phyloP scores from a whole-genome alignment of 2,797 vertebrate genomes.

The Bradypus variegatus region DNA sequence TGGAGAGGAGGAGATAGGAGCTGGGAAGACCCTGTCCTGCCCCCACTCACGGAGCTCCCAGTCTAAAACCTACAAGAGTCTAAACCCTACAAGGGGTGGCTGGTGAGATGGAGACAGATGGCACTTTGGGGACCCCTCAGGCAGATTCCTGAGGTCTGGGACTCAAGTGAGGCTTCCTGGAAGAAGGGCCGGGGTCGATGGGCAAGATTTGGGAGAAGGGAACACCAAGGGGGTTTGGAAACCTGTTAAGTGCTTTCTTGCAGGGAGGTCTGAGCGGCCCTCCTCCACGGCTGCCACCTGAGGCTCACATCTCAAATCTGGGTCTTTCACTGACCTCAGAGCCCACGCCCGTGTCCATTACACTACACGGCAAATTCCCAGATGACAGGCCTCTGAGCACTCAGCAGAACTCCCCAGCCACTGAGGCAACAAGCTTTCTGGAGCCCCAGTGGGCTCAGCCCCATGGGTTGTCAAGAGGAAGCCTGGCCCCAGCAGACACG shows the following conservation, averaged over 20 bases:
- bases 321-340: not conserved
- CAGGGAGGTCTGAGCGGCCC: not conserved
- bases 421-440: not conserved
- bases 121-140: not conserved
- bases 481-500: not conserved
- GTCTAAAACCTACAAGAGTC: not conserved
- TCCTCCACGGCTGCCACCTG: not conserved
- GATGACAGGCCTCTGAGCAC: not conserved
- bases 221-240: accelerated
- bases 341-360: not conserved
- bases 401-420: not conserved
- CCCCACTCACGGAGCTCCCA: not conserved
- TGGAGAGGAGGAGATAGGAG: not conserved
- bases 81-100: not conserved
- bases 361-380: not conserved
- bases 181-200: not conserved
- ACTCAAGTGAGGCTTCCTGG: not conserved
- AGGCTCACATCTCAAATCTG: not conserved
- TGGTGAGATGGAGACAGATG: too few relatives aligned
- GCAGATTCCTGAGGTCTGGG: not conserved
- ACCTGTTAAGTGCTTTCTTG: not conserved
- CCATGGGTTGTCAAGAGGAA: not conserved
- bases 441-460: not conserved
- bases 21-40: not conserved
- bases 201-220: not conserved